Evolutionary conservation across 2,888 invertebrate genomes (phyloP).

Genomic region (Trachelus tabidus): DNA sequence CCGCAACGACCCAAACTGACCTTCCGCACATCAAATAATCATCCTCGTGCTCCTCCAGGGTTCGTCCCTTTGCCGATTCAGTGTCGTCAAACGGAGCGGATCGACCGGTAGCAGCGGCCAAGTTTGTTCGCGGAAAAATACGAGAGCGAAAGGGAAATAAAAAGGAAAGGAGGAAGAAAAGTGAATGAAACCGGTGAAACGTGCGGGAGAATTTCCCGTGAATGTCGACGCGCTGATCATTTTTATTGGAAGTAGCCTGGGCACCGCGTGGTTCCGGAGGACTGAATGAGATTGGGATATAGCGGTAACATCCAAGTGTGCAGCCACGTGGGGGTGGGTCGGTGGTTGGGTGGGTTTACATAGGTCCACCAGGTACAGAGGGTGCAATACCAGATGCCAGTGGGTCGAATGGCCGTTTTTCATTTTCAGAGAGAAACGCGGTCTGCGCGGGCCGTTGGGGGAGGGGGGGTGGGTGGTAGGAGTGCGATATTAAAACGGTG

Average conservation of each 20-base stretch:
- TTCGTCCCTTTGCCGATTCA: not conserved
- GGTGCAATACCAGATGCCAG: not conserved
- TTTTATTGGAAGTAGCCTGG: not conserved
- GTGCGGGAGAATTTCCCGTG: not conserved
- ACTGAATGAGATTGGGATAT: not conserved
- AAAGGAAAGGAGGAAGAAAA: not conserved
- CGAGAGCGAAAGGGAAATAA: not conserved
- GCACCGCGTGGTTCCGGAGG: not conserved
- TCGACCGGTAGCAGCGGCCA: not conserved
- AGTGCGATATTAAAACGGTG: conserved; percentile 54
- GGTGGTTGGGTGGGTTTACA: too few species aligned
- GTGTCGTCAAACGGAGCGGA: not conserved
- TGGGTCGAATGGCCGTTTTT: not conserved
- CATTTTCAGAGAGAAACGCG: not conserved
- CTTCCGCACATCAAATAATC: not conserved
- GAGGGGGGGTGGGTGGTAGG: conserved; percentile 11
- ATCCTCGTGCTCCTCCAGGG: not conserved
- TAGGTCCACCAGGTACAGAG: not conserved
- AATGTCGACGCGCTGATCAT: not conserved
- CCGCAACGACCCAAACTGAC: not conserved
- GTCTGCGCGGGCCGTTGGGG: not conserved
- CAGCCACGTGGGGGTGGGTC: not conserved
- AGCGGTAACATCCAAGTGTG: not conserved
- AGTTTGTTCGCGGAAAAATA: not conserved
- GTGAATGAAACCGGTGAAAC: not conserved